A percentile compares a stretch with the other conserved stretches of the same genome.
Conservation (phyloP, 2,113 vertebrate genomes). For the Barnardius zonarius region DNA sequence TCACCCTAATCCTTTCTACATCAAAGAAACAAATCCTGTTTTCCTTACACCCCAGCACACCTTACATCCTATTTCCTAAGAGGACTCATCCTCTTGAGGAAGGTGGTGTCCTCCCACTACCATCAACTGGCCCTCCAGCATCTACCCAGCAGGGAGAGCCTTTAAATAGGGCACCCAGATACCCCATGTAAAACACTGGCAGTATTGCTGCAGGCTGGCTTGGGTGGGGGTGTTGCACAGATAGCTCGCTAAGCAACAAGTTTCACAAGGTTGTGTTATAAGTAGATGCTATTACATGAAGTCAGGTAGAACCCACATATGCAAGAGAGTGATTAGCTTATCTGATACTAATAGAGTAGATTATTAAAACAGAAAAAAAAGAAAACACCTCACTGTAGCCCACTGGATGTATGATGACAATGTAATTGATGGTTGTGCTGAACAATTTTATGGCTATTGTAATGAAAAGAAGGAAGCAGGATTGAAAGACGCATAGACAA, state of each 20-base stretch:
- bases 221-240: rapidly evolving
- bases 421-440: not conserved
- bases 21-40: not conserved
- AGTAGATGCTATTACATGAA: not conserved
- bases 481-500: not conserved
- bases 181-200: not conserved
- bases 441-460: not conserved
- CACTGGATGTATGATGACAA: not conserved
- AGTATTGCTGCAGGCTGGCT: not conserved
- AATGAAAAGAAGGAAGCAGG: not conserved
- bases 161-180: not conserved
- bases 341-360: not conserved
- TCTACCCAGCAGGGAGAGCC: not conserved
- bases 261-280: not conserved
- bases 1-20: not conserved
- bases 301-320: not conserved
- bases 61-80: not conserved
- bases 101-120: not conserved
- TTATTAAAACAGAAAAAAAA: not conserved
- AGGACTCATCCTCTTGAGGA: not conserved
- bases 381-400: not conserved
- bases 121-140: not conserved
- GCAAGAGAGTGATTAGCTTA: not conserved
- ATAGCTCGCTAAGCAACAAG: not conserved
- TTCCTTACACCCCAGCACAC: not conserved